Conservation (phyloP, 2,888 invertebrate genomes). For the Dasypolia templi region DNA sequence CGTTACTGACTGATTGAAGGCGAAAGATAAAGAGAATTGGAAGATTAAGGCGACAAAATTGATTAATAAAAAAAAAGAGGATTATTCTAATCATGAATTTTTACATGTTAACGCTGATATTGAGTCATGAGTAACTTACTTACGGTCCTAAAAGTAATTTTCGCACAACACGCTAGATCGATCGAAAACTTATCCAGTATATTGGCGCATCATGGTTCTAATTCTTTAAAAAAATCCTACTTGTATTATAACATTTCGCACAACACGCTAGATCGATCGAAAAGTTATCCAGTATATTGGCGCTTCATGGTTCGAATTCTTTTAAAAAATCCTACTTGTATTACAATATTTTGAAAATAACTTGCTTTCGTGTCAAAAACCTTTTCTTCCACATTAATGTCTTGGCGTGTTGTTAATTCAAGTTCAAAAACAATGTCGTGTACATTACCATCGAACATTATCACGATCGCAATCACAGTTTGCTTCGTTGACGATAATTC, state of each 20-base stretch:
- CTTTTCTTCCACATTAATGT: neutral
- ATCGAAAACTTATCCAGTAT: neutral
- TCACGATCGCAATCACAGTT: conserved; percentile 50
- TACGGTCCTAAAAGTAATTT: too few relatives aligned
- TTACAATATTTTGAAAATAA: neutral
- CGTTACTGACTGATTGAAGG: neutral
- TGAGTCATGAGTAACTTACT: neutral
- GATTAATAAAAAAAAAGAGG: neutral
- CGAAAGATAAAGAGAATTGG: neutral
- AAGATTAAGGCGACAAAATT: neutral
- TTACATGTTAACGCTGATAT: neutral
- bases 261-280: too few relatives aligned
- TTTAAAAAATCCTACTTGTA: neutral
- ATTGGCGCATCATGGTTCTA: too few relatives aligned
- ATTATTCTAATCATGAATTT: neutral
- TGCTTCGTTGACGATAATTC: conserved; percentile 65
- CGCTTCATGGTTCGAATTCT: too few relatives aligned
- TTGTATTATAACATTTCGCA: neutral
- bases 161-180: neutral
- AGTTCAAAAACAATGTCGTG: conserved; percentile 38
- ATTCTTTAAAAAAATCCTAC: neutral
- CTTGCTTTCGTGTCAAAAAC: conserved; percentile 3
- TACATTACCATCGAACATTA: conserved; percentile 40
- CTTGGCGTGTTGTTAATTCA: conserved; percentile 32
- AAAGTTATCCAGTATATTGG: too few relatives aligned